These are phyloP conservation scores for Dicentrarchus labrax DNA, from an alignment of 2,113 vertebrate genomes.

Conservation along the genomic window DNA sequence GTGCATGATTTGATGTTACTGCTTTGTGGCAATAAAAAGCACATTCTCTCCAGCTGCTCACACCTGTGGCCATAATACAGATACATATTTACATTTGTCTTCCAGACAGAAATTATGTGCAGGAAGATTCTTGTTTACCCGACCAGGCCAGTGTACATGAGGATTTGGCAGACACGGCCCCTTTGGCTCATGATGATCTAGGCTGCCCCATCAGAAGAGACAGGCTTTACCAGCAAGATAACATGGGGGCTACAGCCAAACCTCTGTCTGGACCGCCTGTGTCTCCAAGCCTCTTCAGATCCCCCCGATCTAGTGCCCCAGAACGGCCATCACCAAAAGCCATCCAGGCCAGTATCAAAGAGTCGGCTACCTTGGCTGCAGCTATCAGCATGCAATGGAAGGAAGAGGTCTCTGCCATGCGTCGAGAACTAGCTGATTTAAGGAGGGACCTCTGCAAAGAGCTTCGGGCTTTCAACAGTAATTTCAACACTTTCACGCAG, in stretches of 20 bases:
- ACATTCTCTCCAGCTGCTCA: conserved; percentile 85
- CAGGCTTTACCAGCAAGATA: conserved; percentile 73
- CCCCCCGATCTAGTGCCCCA: conserved; percentile 70
- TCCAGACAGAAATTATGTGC: conserved; percentile 88
- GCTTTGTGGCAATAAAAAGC: conserved; percentile 78
- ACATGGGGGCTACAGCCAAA: conserved; percentile 77
- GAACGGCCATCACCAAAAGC: conserved; percentile 78
- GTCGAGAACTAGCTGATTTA: conserved; percentile 84
- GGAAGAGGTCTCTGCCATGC: conserved; percentile 87
- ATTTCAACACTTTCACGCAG: conserved; percentile 85
- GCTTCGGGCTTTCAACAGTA: conserved; percentile 86
- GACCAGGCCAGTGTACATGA: conserved; percentile 82
- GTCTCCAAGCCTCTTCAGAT: conserved; percentile 81
- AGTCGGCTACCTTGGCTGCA: conserved; percentile 83
- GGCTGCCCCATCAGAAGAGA: conserved; percentile 84
- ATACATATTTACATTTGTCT: conserved; percentile 86
- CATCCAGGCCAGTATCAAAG: conserved; percentile 84
- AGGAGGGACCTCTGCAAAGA: conserved; percentile 85
- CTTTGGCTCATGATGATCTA: conserved; percentile 83
- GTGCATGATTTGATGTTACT: conserved; percentile 80
- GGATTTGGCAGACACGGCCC: conserved; percentile 81
- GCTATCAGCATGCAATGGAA: conserved; percentile 87
- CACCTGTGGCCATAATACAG: conserved; percentile 81
- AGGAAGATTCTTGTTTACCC: conserved; percentile 85
- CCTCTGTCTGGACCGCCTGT: conserved; percentile 78